These are phyloP conservation scores for Deroptyus accipitrinus DNA, from an alignment of 2,113 vertebrate genomes.

Conservation along the genomic window DNA sequence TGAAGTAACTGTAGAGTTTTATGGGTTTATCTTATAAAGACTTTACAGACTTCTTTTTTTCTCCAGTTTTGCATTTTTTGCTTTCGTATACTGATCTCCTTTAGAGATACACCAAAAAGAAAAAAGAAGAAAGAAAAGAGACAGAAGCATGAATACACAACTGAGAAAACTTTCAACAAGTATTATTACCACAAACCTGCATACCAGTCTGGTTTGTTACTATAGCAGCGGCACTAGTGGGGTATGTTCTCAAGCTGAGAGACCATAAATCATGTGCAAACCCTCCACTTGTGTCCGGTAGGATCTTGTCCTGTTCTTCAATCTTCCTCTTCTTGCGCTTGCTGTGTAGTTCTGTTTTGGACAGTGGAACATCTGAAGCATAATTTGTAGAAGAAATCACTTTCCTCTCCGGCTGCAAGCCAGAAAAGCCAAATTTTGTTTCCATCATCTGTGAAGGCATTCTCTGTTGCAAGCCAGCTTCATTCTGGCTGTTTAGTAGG, in stretches of 20 bases:
- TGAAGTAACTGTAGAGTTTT: not conserved
- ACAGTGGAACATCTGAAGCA: conserved; percentile 19
- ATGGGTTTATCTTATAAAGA: not conserved
- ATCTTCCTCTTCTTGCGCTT: not conserved
- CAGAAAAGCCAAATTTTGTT: conserved; percentile 9
- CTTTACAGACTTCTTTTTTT: not conserved
- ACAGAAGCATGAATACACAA: not conserved
- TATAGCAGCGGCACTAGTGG: conserved; percentile 51
- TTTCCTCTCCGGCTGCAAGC: not conserved
- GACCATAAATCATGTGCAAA: conserved; percentile 47
- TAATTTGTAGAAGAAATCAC: conserved; percentile 46
- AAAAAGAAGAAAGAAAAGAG: not conserved
- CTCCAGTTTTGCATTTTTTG: not conserved
- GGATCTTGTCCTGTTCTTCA: conserved; percentile 10
- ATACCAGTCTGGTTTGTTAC: conserved; percentile 50
- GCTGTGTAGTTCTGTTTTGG: conserved; percentile 38
- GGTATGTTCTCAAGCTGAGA: conserved; percentile 32
- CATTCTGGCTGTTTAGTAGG: conserved; percentile 1
- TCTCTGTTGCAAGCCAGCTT: conserved; percentile 6
- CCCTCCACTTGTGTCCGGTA: conserved; percentile 31
- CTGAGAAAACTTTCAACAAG: conserved; percentile 25
- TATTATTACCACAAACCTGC: conserved; percentile 1
- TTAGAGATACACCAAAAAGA: not conserved
- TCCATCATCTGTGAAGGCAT: conserved; percentile 4
- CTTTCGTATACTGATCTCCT: not conserved